phyloP scores from a whole-genome alignment of 2,797 vertebrate species.

The Acanthornis magna region DNA sequence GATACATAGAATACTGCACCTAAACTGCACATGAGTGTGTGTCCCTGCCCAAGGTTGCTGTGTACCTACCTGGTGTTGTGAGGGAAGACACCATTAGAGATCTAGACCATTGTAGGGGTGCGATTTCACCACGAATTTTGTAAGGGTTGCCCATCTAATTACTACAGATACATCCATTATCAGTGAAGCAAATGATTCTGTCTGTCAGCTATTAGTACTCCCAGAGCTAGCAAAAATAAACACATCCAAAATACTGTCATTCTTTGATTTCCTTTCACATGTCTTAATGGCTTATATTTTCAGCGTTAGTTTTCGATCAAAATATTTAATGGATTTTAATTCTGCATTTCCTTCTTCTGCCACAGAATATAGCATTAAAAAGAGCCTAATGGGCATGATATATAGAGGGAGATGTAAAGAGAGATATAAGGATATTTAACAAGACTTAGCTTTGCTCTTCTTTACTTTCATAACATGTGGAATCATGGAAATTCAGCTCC shows the following conservation, averaged over 20 bases:
- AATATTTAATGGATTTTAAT: background rate
- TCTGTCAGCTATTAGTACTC: background rate
- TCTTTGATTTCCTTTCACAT: constrained; percentile 2
- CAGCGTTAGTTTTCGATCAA: background rate
- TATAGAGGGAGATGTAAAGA: background rate
- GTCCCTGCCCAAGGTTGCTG: background rate
- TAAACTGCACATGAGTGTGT: accelerated
- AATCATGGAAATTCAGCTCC: background rate
- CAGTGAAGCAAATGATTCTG: background rate
- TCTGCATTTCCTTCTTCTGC: background rate
- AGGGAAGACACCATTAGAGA: background rate
- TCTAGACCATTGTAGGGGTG: background rate
- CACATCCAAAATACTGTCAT: background rate
- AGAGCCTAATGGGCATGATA: background rate
- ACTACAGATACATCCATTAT: background rate
- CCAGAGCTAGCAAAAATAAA: constrained; percentile 29
- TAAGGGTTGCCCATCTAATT: background rate
- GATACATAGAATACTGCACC: background rate
- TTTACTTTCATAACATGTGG: background rate
- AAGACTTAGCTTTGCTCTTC: background rate
- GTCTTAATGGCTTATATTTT: background rate
- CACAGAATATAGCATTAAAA: background rate
- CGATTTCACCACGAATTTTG: background rate
- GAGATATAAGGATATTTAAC: background rate
- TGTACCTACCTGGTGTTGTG: background rate